These are phyloP conservation scores for Eunapius fragilis DNA, from an alignment of 37 sponge, comb jelly and placozoan species.

Conservation along the genomic window DNA sequence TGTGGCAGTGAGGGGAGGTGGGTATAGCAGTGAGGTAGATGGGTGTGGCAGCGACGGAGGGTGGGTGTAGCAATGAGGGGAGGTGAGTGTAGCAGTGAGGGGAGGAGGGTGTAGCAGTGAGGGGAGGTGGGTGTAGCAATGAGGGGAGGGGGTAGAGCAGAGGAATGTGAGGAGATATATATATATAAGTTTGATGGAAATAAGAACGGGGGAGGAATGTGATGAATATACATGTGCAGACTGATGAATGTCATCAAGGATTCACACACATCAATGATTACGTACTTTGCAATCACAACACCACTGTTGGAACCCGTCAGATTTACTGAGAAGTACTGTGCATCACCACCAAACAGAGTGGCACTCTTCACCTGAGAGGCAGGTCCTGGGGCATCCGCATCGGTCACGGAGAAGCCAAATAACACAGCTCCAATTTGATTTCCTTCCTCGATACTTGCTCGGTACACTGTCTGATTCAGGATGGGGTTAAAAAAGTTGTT, in stretches of 20 bases:
- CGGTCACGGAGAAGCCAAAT: slow-evolving; percentile 51
- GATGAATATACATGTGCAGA: neutral
- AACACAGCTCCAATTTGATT: slow-evolving; percentile 13
- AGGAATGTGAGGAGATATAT: neutral
- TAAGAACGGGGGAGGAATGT: neutral
- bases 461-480: slow-evolving; percentile 25
- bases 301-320: slow-evolving; percentile 40
- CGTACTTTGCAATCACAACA: slow-evolving; percentile 42
- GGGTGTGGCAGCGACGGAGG: too few species aligned
- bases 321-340: slow-evolving; percentile 24
- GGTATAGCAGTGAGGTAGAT: too few species aligned
- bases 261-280: neutral
- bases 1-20: too few species aligned
- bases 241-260: too few species aligned
- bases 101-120: too few species aligned
- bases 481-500: slow-evolving; percentile 68
- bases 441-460: slow-evolving; percentile 40
- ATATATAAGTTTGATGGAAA: neutral
- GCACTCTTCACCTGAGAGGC: slow-evolving; percentile 37
- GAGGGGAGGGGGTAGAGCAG: too few species aligned
- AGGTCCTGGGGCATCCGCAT: slow-evolving; percentile 37
- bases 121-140: too few species aligned
- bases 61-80: too few species aligned
- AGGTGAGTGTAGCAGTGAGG: too few species aligned
- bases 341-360: slow-evolving; percentile 27